phyloP scores from a whole-genome alignment of 2,888 invertebrate species.

The Antheraea assamensis region DNA sequence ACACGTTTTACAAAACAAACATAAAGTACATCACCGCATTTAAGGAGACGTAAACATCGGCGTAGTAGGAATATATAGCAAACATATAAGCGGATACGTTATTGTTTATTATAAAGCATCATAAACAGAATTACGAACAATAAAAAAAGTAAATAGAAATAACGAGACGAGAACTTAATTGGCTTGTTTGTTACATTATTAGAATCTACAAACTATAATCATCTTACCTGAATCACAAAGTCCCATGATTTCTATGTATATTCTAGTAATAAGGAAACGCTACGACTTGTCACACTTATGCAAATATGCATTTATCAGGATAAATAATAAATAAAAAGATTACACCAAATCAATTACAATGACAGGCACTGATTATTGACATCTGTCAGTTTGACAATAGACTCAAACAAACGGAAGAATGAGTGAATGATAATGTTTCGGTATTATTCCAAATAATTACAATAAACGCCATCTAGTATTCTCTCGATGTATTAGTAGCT shows the following conservation, averaged over 20 bases:
- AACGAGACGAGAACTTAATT: slow-evolving; percentile 48
- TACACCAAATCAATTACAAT: slow-evolving; percentile 7
- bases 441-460: not conserved
- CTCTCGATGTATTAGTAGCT: not conserved
- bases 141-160: slow-evolving; percentile 18
- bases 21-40: slow-evolving; percentile 27
- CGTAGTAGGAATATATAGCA: not conserved
- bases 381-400: slow-evolving; percentile 11
- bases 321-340: slow-evolving; percentile 12
- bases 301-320: slow-evolving; percentile 2
- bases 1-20: slow-evolving; percentile 43
- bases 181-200: slow-evolving; percentile 62
- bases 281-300: not conserved
- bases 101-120: not conserved
- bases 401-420: slow-evolving; percentile 9
- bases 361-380: slow-evolving; percentile 13
- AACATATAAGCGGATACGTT: not conserved
- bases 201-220: slow-evolving; percentile 31
- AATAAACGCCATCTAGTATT: slow-evolving; percentile 19
- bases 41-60: slow-evolving; percentile 6
- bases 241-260: slow-evolving; percentile 52
- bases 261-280: not conserved
- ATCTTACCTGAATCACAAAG: slow-evolving; percentile 75
- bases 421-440: slow-evolving; percentile 13
- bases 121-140: not conserved